Base-by-base conservation (phyloP, 2,797 vertebrate species). In the Pogonophryne albipinna region DNA sequence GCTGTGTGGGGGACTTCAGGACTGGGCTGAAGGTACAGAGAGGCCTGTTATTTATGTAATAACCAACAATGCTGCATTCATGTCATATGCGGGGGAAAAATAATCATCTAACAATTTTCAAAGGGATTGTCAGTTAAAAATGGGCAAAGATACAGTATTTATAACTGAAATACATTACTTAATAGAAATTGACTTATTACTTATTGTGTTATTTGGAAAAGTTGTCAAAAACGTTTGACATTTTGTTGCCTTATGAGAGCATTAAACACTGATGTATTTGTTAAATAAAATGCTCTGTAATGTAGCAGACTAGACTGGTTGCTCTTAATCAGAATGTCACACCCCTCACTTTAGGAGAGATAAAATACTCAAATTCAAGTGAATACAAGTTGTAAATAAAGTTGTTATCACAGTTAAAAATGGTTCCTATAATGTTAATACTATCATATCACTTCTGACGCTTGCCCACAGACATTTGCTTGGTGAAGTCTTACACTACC, bases 1-100 rank as follows among this genome's bases (percentile, higher is more conserved):
- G 50, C 19, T 93, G 96, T 3, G 93, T 65, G 0, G 89, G 78
- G 0, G 84, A 90, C 78, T 85, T 93, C 34, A 80, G 71, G 4
- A 73, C 5, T 1, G 89, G 78, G 60, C 91, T 90, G 77, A 89
- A 94, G 0, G 6, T 0, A 64, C 1, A 76, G 13, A 78, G 17
- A 27, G 3, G 16, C 10, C 10, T 7, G 34, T 62, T 62, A 62
- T 47, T 49, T 1, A 49, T 62, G 20, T 46, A 17, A 20, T 13
- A 16, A 49, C 7, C 3, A 14, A 45, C 13, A 60, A 44, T 9
- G 7, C 41, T 59, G n/a, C 38, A n/a, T 23, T 60, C 19, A 27
- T 45, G 42, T 45, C 14, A 6, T 15, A 27, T 45, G 58, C 2
- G 6, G 8, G 42, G 12, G 5, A 50, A 8, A 47, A 17, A 53